phyloP scores from a whole-genome alignment of 37 sponge, comb jelly and placozoan genomes.

The Diacarnus erythraeanus region DNA sequence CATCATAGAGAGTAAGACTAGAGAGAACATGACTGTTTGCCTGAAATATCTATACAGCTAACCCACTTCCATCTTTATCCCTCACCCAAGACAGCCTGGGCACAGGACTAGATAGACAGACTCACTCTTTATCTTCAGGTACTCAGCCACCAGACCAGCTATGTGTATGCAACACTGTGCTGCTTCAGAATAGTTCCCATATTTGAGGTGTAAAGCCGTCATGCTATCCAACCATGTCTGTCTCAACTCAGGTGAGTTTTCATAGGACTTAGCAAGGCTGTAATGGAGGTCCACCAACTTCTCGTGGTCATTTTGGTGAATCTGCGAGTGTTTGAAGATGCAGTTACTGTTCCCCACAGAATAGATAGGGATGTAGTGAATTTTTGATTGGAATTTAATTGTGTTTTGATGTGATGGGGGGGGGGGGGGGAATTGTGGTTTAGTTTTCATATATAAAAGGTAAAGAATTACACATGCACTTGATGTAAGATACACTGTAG shows the following conservation, averaged over 20 bases:
- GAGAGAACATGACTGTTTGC: too few species aligned
- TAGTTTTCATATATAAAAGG: neutral
- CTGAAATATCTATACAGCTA: too few species aligned
- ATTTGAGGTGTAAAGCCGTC: conserved; percentile 61
- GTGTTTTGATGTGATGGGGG: too few species aligned
- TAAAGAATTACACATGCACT: neutral
- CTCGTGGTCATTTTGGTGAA: conserved; percentile 85
- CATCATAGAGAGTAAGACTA: too few species aligned
- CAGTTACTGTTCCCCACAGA: too few species aligned
- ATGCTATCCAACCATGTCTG: conserved; percentile 93
- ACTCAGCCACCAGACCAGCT: conserved; percentile 90
- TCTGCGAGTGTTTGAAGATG: conserved; percentile 29
- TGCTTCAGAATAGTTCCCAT: conserved; percentile 88
- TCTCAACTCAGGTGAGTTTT: conserved; percentile 84
- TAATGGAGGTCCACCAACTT: conserved; percentile 88
- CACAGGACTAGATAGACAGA: too few species aligned
- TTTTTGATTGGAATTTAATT: too few species aligned
- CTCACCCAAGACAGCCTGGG: too few species aligned
- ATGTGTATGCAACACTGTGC: conserved; percentile 93
- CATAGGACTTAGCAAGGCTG: conserved; percentile 82
- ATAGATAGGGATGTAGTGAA: too few species aligned
- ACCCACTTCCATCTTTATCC: too few species aligned
- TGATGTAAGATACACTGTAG: neutral
- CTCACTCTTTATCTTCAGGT: conserved; percentile 75
- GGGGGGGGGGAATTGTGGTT: too few species aligned